These are phyloP conservation scores for Notarius lentiginosus DNA, from an alignment of 2,113 vertebrate species.

Conservation along the genomic window DNA sequence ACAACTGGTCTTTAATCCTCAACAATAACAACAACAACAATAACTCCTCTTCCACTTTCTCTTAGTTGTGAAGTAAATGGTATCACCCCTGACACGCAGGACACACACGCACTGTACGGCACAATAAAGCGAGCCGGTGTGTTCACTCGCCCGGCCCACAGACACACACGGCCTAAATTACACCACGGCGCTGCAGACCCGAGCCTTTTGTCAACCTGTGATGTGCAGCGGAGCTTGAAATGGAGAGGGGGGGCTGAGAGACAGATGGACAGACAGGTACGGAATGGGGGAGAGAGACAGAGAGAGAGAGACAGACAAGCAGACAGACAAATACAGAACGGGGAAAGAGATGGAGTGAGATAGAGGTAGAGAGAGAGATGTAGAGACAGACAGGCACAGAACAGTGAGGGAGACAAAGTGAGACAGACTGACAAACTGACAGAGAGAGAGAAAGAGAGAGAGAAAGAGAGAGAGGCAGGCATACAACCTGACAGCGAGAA, in stretches of 20 bases:
- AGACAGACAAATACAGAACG: neutral
- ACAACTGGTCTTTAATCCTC: constrained; percentile 30
- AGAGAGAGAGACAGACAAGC: neutral
- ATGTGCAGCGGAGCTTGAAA: constrained; percentile 59
- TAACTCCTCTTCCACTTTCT: neutral
- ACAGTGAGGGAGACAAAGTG: neutral
- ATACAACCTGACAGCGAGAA: neutral
- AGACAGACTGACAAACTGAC: neutral
- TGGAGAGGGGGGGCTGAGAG: constrained; percentile 36
- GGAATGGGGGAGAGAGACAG: neutral
- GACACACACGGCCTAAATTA: constrained; percentile 44
- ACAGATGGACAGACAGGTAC: constrained; percentile 2
- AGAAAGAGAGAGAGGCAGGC: neutral
- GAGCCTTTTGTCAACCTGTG: constrained; percentile 47
- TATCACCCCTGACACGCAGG: constrained; percentile 15
- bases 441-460: neutral
- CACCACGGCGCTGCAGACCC: constrained; percentile 45
- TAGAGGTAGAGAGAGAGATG: neutral
- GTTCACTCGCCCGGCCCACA: constrained; percentile 24
- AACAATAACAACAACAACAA: constrained; percentile 2
- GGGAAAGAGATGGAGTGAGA: neutral
- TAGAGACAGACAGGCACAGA: neutral
- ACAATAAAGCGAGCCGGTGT: neutral
- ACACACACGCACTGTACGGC: neutral
- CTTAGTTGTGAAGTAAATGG: constrained; percentile 21